Evolutionary conservation across 2,888 invertebrate genomes (phyloP).

Genomic region (Cyclophora albipunctata): DNA sequence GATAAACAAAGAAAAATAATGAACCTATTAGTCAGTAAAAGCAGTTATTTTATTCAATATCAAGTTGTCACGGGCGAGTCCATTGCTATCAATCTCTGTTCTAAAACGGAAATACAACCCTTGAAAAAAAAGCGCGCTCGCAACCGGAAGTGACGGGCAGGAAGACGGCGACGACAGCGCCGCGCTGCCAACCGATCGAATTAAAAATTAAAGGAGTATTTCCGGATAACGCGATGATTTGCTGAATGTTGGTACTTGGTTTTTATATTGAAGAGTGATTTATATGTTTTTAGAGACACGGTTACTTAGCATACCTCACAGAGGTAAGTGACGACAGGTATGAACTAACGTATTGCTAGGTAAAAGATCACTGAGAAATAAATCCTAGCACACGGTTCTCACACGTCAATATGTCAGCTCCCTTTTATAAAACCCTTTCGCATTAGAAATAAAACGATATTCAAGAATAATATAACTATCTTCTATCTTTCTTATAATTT

Average conservation of each 20-base stretch:
- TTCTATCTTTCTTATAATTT: too few species aligned
- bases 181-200: constrained; percentile 55
- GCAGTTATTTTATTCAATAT: not conserved
- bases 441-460: too few species aligned
- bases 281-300: constrained; percentile 4
- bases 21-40: not conserved
- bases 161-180: constrained; percentile 68
- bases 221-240: constrained; percentile 58
- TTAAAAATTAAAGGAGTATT: constrained; percentile 72
- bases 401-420: too few species aligned
- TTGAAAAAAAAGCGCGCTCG: constrained; percentile 56
- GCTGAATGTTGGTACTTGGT: constrained; percentile 21
- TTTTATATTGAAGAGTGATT: constrained; percentile 9
- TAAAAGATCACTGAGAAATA: too few species aligned
- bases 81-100: constrained; percentile 27
- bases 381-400: too few species aligned
- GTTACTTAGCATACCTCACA: constrained; percentile 1
- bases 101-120: constrained; percentile 67
- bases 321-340: too few species aligned
- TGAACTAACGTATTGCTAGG: too few species aligned
- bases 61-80: not conserved
- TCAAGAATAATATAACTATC: too few species aligned
- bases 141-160: constrained; percentile 67
- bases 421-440: too few species aligned
- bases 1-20: too few species aligned